Evolutionary conservation across 2,113 vertebrate genomes (phyloP), one percentile per base, ranked within the genome.

Genomic region (Leptobrachium leishanense): DNA sequence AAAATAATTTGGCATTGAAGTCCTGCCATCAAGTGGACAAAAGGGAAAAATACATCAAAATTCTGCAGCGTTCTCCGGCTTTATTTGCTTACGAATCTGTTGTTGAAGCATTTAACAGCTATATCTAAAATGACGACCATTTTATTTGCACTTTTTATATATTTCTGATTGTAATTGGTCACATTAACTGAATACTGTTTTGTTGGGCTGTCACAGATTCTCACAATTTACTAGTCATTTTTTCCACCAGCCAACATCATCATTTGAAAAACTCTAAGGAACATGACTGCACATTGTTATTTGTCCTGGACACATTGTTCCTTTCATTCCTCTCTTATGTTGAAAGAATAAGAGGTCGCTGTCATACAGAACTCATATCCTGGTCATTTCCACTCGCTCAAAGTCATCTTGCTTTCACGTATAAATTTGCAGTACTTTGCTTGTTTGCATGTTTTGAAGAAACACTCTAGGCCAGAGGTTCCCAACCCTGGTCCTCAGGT

Each of bases 331-430:
- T 12, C 55, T 59, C 55, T 12, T 4, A 59, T 4, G 13, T 2
- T 5, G 46, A 5, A 50, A 50, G 15, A 39, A 13, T 50, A 39
- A 59, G 65, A 70, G 76, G 67, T 77, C 67, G 46, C 31, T 0
- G n/a, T 15, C 59, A 15, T 70, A 77, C 62, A 50, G 67, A 77
- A 70, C 76, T 77, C n/a, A 71, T 76, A 55, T 76, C 50, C 65
- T 59, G 75, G 75, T 68, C 53, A 40, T 67, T 70, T 62, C 20
- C 54, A 62, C 54, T 44, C 67, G 39, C 55, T 40, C 65, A 70
- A 70, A 70, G 54, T 20, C 43, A 15, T 63, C 54, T 63, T 55
- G 62, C 67, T 70, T 71, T 67, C n/a, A 70, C 43, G n/a, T 70
- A 63, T 70, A 69, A 77, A 77, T 77, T 66, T 69, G n/a, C 12